Evolutionary conservation across 2,888 invertebrate species (phyloP), one percentile per base, ranked within the genome.

Genomic region (Athalia circularis): DNA sequence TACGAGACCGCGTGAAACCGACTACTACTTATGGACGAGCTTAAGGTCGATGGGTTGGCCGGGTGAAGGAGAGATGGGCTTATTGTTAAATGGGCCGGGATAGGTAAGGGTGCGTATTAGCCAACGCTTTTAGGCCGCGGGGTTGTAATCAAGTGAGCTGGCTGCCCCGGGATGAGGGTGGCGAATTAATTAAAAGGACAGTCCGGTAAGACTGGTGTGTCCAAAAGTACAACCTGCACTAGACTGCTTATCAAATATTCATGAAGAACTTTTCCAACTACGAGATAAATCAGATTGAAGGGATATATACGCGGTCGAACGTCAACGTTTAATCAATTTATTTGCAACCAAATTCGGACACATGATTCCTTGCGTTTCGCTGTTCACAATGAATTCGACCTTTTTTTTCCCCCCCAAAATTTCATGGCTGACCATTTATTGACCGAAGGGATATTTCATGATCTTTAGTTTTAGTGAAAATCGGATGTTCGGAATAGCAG

Each of bases 111-210:
- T 75, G 50, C 75, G 75, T 75, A 75, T 75, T 75, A 75, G 75
- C 75, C 75, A 75, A 75, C 75, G 75, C 75, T 75, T 75, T 75
- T 75, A 75, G 75, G 75, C 75, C 75, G 75, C 64, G 62, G 75
- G 75, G 64, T 43, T 75, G 75, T 75, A 75, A 75, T 75, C 75
- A 75, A 75, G 75, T 61, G 75, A 75, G 75, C n/a, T n/a, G n/a
- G 62, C 75, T 62, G 62, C 75, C 75, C 75, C 62, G 48, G 62
- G 62, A 72, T 61, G 15, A 75, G 48, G 62, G 61, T 75, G 75
- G 75, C 48, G 75, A 75, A 75, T 75, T 75, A 62, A 75, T 75
- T 75, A 75, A 75, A 75, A 75, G 75, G 75, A 75, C 75, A 75
- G 75, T 75, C 75, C 62, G 11, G 62, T 29, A 13, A 62, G 50